Conservation (phyloP, 2,113 vertebrate genomes). For the Triplophysa siluroides region DNA sequence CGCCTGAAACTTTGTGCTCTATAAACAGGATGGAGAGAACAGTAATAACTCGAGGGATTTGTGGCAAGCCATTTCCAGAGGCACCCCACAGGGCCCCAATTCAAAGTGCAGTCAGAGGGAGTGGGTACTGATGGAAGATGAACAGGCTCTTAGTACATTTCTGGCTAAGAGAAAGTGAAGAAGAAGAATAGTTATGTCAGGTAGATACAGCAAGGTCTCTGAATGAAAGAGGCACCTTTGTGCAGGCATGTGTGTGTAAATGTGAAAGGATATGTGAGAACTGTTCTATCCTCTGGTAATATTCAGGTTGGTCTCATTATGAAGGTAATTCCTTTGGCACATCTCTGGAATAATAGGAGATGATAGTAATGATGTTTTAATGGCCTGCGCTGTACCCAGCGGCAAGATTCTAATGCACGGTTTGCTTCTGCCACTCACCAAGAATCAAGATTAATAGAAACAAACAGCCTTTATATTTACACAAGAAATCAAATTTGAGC, state of each 20-base stretch:
- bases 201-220: slow-evolving; percentile 11
- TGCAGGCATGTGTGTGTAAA: slow-evolving; percentile 24
- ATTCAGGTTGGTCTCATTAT: slow-evolving; percentile 78
- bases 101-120: slow-evolving; percentile 32
- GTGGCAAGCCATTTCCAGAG: slow-evolving; percentile 36
- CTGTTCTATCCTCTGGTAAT: slow-evolving; percentile 43
- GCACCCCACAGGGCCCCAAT: slow-evolving; percentile 28
- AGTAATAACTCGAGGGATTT: slow-evolving; percentile 34
- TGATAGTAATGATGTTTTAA: slow-evolving; percentile 79
- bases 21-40: slow-evolving; percentile 23
- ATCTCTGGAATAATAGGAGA: slow-evolving; percentile 70
- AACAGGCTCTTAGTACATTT: slow-evolving; percentile 27
- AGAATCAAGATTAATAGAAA: slow-evolving; percentile 75
- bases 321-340: slow-evolving; percentile 73
- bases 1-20: slow-evolving; percentile 21
- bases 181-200: slow-evolving; percentile 23
- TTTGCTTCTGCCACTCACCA: slow-evolving; percentile 65
- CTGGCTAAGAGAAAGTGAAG: slow-evolving; percentile 12
- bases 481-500: slow-evolving; percentile 71
- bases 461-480: slow-evolving; percentile 70
- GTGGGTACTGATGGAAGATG: slow-evolving; percentile 31
- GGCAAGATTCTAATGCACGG: slow-evolving; percentile 72
- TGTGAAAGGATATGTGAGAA: slow-evolving; percentile 35
- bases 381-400: slow-evolving; percentile 72
- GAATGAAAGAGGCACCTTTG: slow-evolving; percentile 19